Percentiles rank a stretch among this genome's conserved stretches.
These are phyloP conservation scores for Laupala kohalensis DNA, from an alignment of 1,140 invertebrate genomes.

Conservation along the genomic window DNA sequence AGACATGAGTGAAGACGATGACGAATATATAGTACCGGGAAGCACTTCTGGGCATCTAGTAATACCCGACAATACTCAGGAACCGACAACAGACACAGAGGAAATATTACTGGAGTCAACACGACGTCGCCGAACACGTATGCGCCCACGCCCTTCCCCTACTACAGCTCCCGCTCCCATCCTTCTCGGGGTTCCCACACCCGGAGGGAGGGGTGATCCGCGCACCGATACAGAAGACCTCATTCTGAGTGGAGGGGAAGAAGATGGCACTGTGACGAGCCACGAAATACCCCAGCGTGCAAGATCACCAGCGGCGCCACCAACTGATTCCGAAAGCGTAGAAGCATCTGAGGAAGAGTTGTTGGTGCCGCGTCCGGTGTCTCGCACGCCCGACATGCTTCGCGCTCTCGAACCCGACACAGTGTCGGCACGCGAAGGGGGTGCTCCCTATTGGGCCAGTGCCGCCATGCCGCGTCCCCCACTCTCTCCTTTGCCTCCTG, in stretches of 20 bases:
- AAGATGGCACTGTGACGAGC: slow-evolving; percentile 2
- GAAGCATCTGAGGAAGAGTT: slow-evolving; percentile 20
- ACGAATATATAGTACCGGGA: slow-evolving; percentile 16
- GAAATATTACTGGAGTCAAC: slow-evolving; percentile 27
- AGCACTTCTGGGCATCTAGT: neutral
- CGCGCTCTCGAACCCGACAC: slow-evolving; percentile 19
- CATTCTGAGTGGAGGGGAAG: slow-evolving; percentile 13
- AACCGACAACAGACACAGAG: slow-evolving; percentile 35
- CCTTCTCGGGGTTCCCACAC: neutral
- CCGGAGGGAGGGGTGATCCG: no score
- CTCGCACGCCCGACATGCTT: slow-evolving; percentile 21
- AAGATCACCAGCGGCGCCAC: no score
- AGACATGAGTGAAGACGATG: slow-evolving; percentile 19
- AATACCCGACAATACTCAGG: slow-evolving; percentile 12
- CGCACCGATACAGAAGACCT: neutral
- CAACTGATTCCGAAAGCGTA: slow-evolving; percentile 23
- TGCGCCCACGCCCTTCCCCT: neutral
- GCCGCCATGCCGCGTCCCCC: slow-evolving; percentile 10
- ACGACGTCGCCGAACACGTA: neutral
- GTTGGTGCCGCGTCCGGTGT: slow-evolving; percentile 15
- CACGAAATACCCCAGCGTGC: no score
- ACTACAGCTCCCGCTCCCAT: no score
- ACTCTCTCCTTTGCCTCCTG: slow-evolving; percentile 8
- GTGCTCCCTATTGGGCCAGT: slow-evolving; percentile 19
- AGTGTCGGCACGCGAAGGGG: slow-evolving; percentile 22